These are phyloP conservation scores for Campoplex capitator DNA, from an alignment of 2,888 invertebrate genomes.

Conservation along the genomic window DNA sequence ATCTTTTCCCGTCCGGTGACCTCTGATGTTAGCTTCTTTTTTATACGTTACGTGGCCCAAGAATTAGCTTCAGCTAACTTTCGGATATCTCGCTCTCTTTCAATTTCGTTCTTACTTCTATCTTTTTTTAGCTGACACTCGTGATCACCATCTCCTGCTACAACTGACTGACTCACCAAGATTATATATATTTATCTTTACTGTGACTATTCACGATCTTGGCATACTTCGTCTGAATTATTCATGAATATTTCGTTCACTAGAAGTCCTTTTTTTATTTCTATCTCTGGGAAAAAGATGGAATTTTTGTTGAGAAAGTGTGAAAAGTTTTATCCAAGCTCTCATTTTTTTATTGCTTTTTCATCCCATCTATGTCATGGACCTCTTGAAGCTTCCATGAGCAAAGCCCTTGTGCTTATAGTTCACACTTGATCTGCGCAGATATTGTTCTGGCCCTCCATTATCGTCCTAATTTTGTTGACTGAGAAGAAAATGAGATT, in stretches of 20 bases:
- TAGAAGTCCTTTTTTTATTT: slow-evolving; percentile 16
- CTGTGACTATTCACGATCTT: slow-evolving; percentile 38
- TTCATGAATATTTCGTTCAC: slow-evolving; percentile 52
- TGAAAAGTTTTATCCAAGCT: not conserved
- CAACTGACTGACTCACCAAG: not conserved
- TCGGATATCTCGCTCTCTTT: slow-evolving; percentile 39
- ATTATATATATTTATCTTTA: slow-evolving; percentile 25
- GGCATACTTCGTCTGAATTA: slow-evolving; percentile 40
- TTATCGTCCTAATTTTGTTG: slow-evolving; percentile 16
- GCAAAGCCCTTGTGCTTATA: not conserved
- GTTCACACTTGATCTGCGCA: not conserved
- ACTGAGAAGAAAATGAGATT: slow-evolving; percentile 3
- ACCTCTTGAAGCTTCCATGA: not conserved
- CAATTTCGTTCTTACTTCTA: slow-evolving; percentile 27
- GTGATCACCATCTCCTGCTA: slow-evolving; percentile 16
- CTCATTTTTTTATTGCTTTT: not conserved
- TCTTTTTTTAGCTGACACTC: slow-evolving; percentile 15
- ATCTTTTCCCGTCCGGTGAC: slow-evolving; percentile 15
- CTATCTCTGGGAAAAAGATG: slow-evolving; percentile 5
- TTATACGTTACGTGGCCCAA: not conserved
- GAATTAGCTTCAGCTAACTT: slow-evolving; percentile 52
- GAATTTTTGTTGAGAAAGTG: not conserved
- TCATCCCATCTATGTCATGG: not conserved
- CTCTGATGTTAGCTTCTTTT: slow-evolving; percentile 7
- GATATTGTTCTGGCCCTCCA: slow-evolving; percentile 10